phyloP scores from a whole-genome alignment of 2,888 invertebrate species.

The Diarsia mendica region DNA sequence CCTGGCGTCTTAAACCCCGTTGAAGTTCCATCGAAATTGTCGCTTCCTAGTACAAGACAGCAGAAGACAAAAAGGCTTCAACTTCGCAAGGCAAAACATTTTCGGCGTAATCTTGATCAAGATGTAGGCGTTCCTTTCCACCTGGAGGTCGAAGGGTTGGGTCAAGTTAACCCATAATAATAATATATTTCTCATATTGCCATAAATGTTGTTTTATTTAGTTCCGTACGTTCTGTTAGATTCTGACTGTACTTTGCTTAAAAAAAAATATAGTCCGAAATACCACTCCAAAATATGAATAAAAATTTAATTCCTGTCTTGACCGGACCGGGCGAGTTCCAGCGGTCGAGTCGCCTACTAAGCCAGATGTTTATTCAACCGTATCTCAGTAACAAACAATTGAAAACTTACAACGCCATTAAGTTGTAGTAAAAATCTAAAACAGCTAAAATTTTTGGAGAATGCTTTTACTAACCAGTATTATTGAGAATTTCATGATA shows the following conservation, averaged over 20 bases:
- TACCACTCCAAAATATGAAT: no score
- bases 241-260: no score
- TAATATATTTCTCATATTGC: conserved; percentile 10
- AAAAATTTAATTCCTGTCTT: no score
- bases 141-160: conserved; percentile 77
- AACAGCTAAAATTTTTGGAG: no score
- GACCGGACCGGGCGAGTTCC: no score
- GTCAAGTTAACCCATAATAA: conserved; percentile 72
- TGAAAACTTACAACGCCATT: neutral
- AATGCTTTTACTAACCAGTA: no score
- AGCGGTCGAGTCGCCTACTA: no score
- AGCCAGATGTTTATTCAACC: neutral
- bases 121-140: conserved; percentile 78
- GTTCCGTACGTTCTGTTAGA: neutral
- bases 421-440: neutral
- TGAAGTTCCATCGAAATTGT: conserved; percentile 35
- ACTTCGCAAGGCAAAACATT: conserved; percentile 34
- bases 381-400: neutral
- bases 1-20: neutral
- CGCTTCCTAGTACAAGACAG: conserved; percentile 69
- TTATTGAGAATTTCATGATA: no score
- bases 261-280: no score
- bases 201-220: conserved; percentile 48
- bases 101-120: conserved; percentile 65
- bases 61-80: conserved; percentile 53